Evolutionary conservation across 2,113 vertebrate species (phyloP).

Genomic region (Dipodomys spectabilis): DNA sequence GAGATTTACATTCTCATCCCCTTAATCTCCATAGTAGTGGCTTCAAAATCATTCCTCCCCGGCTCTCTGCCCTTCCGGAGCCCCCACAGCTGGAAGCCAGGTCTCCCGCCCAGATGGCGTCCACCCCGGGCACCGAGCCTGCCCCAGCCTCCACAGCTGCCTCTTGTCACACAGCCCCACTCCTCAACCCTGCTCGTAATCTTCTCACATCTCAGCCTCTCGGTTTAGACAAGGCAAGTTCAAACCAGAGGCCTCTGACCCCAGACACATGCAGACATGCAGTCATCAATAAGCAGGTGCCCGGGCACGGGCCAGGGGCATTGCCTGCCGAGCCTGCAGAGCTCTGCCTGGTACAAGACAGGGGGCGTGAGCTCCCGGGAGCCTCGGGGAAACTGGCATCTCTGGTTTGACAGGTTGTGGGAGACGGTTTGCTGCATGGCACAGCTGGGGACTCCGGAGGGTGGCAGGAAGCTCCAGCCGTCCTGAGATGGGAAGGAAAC

Average conservation of each 20-base stretch:
- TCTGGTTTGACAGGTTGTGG: slow-evolving; percentile 81
- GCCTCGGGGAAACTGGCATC: slow-evolving; percentile 71
- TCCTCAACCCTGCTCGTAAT: slow-evolving; percentile 42
- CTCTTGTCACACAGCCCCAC: not conserved
- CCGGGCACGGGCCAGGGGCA: slow-evolving; percentile 47
- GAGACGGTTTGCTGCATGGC: slow-evolving; percentile 62
- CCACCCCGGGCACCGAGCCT: slow-evolving; percentile 62
- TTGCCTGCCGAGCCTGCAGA: not conserved
- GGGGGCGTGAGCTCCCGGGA: slow-evolving; percentile 7
- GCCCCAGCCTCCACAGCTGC: slow-evolving; percentile 43
- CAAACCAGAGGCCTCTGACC: slow-evolving; percentile 46
- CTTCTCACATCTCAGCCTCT: slow-evolving; percentile 51
- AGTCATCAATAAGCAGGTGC: slow-evolving; percentile 24
- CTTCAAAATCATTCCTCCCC: slow-evolving; percentile 85
- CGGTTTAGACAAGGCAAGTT: not conserved
- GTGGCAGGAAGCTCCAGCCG: slow-evolving; percentile 52
- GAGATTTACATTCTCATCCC: slow-evolving; percentile 93
- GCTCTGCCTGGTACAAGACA: slow-evolving; percentile 44
- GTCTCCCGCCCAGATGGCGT: slow-evolving; percentile 73
- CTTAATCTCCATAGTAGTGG: slow-evolving; percentile 90
- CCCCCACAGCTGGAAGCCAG: slow-evolving; percentile 77
- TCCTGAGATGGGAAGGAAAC: not conserved
- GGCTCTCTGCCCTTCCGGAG: slow-evolving; percentile 56
- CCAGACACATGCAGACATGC: not conserved
- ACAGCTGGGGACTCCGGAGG: slow-evolving; percentile 56